phyloP scores from a whole-genome alignment of 1,140 invertebrate species.

The Monochamus saltuarius region DNA sequence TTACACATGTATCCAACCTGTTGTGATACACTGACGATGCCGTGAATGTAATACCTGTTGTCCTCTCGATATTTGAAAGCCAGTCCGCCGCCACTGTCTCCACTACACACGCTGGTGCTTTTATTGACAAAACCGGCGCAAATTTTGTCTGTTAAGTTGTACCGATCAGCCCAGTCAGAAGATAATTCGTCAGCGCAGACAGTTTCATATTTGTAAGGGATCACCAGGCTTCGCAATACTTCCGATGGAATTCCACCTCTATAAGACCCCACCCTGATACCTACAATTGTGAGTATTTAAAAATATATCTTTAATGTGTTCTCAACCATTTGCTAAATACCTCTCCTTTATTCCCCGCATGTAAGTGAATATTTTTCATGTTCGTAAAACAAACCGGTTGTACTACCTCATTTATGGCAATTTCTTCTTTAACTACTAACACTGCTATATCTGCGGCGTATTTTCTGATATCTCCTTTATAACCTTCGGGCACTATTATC shows the following conservation, averaged over 20 bases:
- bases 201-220: background rate
- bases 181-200: background rate
- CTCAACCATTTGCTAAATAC: background rate
- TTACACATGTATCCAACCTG: background rate
- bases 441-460: background rate
- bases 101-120: background rate
- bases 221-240: background rate
- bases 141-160: slow-evolving; percentile 4
- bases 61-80: background rate
- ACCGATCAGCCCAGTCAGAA: background rate
- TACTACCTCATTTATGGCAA: background rate
- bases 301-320: too few species aligned
- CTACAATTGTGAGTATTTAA: too few species aligned
- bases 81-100: slow-evolving; percentile 5
- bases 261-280: background rate
- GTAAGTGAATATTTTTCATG: background rate
- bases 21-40: background rate
- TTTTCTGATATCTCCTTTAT: background rate
- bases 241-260: background rate
- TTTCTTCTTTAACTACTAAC: background rate
- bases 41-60: background rate
- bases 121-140: background rate
- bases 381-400: background rate
- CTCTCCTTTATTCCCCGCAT: background rate
- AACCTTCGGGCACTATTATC: background rate